phyloP scores from a whole-genome alignment of 2,113 vertebrate genomes.

The Coptodon bakossiorum region DNA sequence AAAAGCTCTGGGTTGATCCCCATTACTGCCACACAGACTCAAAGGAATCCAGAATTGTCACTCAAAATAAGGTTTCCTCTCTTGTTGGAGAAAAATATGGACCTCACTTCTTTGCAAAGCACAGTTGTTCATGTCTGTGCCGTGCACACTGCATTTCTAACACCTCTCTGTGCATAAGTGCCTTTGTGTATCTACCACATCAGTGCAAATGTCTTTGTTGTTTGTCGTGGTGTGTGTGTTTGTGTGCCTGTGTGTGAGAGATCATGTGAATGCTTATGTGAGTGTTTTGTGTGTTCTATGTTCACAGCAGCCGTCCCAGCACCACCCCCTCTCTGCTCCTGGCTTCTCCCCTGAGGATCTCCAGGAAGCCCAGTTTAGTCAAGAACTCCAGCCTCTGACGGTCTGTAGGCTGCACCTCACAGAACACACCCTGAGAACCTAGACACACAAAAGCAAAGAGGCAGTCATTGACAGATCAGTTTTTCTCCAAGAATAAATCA shows the following conservation, averaged over 20 bases:
- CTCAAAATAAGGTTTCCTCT: background rate
- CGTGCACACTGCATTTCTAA: background rate
- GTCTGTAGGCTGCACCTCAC: conserved; percentile 76
- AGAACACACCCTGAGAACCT: conserved; percentile 82
- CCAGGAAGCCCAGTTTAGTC: conserved; percentile 79
- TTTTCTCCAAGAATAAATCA: background rate
- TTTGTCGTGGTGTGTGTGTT: background rate
- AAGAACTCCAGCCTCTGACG: conserved; percentile 76
- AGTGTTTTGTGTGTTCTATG: background rate
- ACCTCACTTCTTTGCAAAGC: background rate
- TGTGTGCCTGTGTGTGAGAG: background rate
- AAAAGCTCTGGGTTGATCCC: background rate
- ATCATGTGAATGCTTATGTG: background rate
- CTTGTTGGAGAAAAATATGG: background rate
- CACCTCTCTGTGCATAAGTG: background rate
- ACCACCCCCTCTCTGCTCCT: conserved; percentile 62
- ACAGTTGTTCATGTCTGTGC: background rate
- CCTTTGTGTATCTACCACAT: background rate
- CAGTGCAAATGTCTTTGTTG: background rate
- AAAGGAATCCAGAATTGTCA: background rate
- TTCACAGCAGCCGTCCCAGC: conserved; percentile 78
- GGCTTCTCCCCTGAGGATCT: conserved; percentile 75
- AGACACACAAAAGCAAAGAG: background rate
- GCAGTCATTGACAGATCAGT: background rate
- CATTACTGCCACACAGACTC: conserved; percentile 11